Evolutionary conservation across 2,797 vertebrate genomes (phyloP).

Genomic region (Rhinatrema bivittatum): DNA sequence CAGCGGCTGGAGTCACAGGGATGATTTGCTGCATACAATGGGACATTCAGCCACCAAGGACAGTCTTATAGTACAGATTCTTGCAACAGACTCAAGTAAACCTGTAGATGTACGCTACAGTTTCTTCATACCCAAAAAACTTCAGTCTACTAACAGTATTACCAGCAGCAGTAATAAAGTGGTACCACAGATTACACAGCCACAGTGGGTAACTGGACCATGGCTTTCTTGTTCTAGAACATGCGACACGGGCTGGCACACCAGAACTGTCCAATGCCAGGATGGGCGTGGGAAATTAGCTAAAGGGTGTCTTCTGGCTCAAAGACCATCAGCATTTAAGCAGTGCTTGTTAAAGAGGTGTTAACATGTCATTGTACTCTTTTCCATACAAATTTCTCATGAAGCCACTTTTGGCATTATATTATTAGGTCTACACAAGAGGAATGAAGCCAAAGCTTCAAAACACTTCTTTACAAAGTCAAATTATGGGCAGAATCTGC

Average conservation of each 20-base stretch:
- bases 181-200: constrained; percentile 29
- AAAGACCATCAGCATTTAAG: constrained; percentile 88
- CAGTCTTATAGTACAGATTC: constrained; percentile 77
- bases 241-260: constrained; percentile 95
- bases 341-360: constrained; percentile 89
- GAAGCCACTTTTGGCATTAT: constrained; percentile 7
- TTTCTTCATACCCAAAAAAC: constrained; percentile 78
- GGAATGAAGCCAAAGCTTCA: constrained; percentile 31
- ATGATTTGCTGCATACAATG: constrained; percentile 87
- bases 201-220: constrained; percentile 79
- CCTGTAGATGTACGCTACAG: constrained; percentile 90
- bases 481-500: constrained; percentile 57
- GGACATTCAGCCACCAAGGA: constrained; percentile 82
- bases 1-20: constrained; percentile 91
- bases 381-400: constrained; percentile 16
- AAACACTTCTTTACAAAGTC: constrained; percentile 27
- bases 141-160: constrained; percentile 47
- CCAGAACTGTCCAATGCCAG: constrained; percentile 93
- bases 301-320: constrained; percentile 73
- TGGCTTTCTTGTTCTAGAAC: constrained; percentile 93
- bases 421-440: constrained; percentile 25
- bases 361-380: constrained; percentile 54
- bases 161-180: constrained; percentile 30
- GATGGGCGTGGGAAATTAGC: constrained; percentile 78
- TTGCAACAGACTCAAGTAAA: constrained; percentile 84